A percentile compares a stretch with the other conserved stretches of the same genome.
These are phyloP conservation scores for Graphium colonna DNA, from an alignment of 2,888 invertebrate species.

Conservation along the genomic window DNA sequence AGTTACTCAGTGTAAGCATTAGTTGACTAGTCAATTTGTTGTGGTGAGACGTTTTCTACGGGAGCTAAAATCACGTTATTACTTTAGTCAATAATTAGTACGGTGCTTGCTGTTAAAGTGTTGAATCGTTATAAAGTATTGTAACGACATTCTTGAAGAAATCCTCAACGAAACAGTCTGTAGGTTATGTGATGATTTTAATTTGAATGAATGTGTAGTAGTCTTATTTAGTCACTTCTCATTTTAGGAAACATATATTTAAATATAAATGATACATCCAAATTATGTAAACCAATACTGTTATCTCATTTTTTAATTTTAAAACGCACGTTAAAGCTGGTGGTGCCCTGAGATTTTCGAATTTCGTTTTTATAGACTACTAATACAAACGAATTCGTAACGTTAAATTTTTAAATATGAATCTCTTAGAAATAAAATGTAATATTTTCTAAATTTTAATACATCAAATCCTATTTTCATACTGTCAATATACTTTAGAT, in stretches of 20 bases:
- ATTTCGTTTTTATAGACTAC: conserved; percentile 42
- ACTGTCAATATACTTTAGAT: conserved; percentile 63
- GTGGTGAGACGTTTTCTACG: conserved; percentile 74
- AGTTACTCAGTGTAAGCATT: conserved; percentile 66
- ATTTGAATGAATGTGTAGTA: conserved; percentile 40
- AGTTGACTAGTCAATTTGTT: conserved; percentile 76
- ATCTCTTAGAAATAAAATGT: conserved; percentile 55
- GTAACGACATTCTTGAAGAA: conserved; percentile 33
- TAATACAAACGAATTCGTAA: conserved; percentile 59
- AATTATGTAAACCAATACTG: conserved; percentile 39
- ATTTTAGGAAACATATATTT: conserved; percentile 48
- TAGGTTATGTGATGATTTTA: conserved; percentile 44
- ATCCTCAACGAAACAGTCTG: conserved; percentile 57
- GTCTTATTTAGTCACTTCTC: conserved; percentile 46
- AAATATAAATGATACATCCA: conserved; percentile 29
- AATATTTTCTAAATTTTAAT: conserved; percentile 73
- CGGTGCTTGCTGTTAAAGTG: conserved; percentile 73
- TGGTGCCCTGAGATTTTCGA: background rate
- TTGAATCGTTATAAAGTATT: conserved; percentile 46
- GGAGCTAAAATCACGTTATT: conserved; percentile 65
- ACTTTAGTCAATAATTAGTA: conserved; percentile 59
- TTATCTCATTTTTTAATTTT: conserved; percentile 14
- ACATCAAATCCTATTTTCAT: conserved; percentile 71
- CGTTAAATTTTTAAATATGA: conserved; percentile 61
- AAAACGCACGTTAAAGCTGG: background rate